Base-by-base conservation (phyloP, 2,113 vertebrate species). In the Pholis gunnellus region DNA sequence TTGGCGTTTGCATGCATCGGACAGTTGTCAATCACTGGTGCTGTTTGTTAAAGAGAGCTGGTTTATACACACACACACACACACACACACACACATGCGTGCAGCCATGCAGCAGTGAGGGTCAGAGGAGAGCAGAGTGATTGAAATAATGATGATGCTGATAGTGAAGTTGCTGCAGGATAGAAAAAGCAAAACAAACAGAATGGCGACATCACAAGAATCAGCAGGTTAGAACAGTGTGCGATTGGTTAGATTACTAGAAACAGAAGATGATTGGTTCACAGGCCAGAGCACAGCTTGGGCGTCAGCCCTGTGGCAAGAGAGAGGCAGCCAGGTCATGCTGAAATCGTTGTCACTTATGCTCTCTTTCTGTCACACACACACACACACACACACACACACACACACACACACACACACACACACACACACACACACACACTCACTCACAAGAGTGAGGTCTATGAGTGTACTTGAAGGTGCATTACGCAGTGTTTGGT, bases 311-410 rank as follows among this genome's bases (percentile, higher is more conserved):
- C 81, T 71, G 82, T 88, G 74, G 78, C 88, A 88, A 74, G 78
- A 85, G 29, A 88, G 76, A 89, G 82, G 87, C 89, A 86, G 88
- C 78, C 84, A 69, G 88, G 75, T 89, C 93, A 93, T 92, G 92
- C 90, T 88, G 78, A 86, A 87, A 89, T 70, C 69, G 54, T 48
- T 75, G 71, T 87, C 89, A 79, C 82, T 44, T 68, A 42, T 42
- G 10, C 48, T 72, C 79, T 66, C 85, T 65, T 56, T 60, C 76
- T 72, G 14, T 17, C 60, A 6, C 63, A 75, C 89, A 31, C 6
- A 18, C 27, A 31, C 27, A 18, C 27, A 38, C 60, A 20, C 17
- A 36, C 57, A 63, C 18, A 11, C 60, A 36, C 17, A 22, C 60
- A 63, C 63, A 76, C 90, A 77, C 50, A 0, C 61, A 65, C 68